Evolutionary conservation across 2,797 vertebrate genomes (phyloP).

Genomic region (Acrossocheilus fasciatus): DNA sequence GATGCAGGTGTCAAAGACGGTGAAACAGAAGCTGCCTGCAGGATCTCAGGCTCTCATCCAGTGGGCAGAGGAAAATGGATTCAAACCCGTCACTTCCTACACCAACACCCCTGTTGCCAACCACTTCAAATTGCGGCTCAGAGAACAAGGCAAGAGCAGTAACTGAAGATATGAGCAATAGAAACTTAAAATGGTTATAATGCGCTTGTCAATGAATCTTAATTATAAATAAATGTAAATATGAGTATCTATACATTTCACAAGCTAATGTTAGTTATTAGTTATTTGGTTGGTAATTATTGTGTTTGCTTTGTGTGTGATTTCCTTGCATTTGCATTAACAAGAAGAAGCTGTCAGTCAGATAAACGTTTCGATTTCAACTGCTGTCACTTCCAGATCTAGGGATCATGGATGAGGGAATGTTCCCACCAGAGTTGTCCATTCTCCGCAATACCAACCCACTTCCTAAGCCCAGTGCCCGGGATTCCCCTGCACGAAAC

Average conservation of each 20-base stretch:
- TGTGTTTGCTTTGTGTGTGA: background rate
- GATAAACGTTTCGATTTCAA: background rate
- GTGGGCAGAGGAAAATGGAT: constrained; percentile 86
- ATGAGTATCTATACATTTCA: background rate
- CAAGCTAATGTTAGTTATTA: background rate
- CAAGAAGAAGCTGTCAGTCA: too few species aligned
- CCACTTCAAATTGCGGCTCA: constrained; percentile 87
- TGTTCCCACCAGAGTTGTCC: constrained; percentile 83
- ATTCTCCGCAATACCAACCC: constrained; percentile 76
- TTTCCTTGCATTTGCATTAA: background rate
- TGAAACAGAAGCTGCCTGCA: constrained; percentile 78
- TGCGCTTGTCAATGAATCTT: background rate
- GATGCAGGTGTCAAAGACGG: constrained; percentile 74
- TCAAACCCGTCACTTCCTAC: constrained; percentile 88
- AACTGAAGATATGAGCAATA: background rate
- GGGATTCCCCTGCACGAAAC: constrained; percentile 67
- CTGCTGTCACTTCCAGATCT: constrained; percentile 68
- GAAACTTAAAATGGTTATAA: background rate
- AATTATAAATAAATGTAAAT: background rate
- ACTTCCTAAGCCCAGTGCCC: constrained; percentile 68
- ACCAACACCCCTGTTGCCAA: constrained; percentile 90
- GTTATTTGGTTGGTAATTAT: background rate
- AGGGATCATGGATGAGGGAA: constrained; percentile 67
- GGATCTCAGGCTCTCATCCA: constrained; percentile 86
- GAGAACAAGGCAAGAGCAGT: constrained; percentile 81